These are phyloP conservation scores for Styela clava DNA, from an alignment of 23 tunicate genomes.

Conservation along the genomic window DNA sequence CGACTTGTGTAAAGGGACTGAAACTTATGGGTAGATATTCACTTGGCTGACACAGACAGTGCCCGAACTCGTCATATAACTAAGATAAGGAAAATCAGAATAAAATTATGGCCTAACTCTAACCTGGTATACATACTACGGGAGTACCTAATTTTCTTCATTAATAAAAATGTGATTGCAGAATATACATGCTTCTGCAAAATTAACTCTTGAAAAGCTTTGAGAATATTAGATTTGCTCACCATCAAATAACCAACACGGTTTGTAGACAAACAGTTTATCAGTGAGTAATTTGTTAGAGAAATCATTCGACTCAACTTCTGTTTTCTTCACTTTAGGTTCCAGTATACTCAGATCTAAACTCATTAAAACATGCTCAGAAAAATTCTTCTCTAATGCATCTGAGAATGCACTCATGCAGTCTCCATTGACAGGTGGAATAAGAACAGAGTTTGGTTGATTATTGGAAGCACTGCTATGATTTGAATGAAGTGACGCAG, in stretches of 20 bases:
- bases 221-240: too few relatives aligned
- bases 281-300: conserved; percentile 1
- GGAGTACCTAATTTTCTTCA: too few relatives aligned
- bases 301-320: not conserved
- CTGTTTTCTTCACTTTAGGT: not conserved
- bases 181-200: too few relatives aligned
- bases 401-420: conserved; percentile 14
- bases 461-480: not conserved
- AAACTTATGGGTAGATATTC: too few relatives aligned
- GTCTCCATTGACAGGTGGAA: not conserved
- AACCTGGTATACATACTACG: too few relatives aligned
- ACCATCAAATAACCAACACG: conserved; percentile 22
- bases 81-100: too few relatives aligned
- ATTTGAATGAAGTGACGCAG: not conserved
- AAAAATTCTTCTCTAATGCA: conserved; percentile 9
- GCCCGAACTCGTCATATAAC: too few relatives aligned
- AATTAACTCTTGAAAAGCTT: not conserved
- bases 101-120: too few relatives aligned
- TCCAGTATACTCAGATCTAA: conserved; percentile 9
- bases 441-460: not conserved
- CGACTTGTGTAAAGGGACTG: too few relatives aligned
- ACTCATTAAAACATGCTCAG: conserved; percentile 21
- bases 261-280: not conserved
- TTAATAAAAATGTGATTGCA: too few relatives aligned
- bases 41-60: too few relatives aligned